Base-by-base conservation (phyloP, 2,797 vertebrate species). In the Acanthiza pusilla region DNA sequence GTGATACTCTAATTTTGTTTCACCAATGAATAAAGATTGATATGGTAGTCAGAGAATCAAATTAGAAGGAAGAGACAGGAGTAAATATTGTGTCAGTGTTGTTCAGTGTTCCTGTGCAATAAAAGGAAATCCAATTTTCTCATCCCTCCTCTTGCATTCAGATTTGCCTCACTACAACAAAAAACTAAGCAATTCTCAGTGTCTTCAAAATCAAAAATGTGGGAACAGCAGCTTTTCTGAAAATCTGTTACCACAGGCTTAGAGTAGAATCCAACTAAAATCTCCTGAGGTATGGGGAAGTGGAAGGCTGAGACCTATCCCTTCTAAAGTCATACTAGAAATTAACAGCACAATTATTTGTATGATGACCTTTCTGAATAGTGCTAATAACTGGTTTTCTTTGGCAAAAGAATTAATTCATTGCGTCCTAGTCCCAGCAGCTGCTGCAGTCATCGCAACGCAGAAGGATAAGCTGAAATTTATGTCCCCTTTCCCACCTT, bases 61-160 rank as follows among this genome's bases (percentile, higher is more conserved):
- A 93, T 91, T 80, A 92, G 84, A 89, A 88, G 70, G 74, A 85
- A 80, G 22, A 90, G 74, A 88, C 66, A 88, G 58, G 43, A 88
- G 80, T 92, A 94, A 95, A 93, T 88, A 92, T 83, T 89, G 84
- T 70, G 51, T 79, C 51, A 88, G 51, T 65, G 57, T 47, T 82
- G 67, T 47, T 89, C n/a, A 88, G 43, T 62, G 73, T 22, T 95
- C 65, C 66, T 76, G 50, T 71, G 71, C 75, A 94, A 89, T 89
- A 95, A 88, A 94, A 91, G n/a, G 30, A 91, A 96, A 94, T 81
- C 25, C 1, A 82, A 66, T 95, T 92, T 93, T 75, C 85, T 89
- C 38, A 76, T 62, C 60, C 13, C 14, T 86, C 30, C 45, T 81
- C 78, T 63, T 62, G 62, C 40, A 89, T 88, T 81, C 66, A 70